These are phyloP conservation scores for Seriola quinqueradiata DNA, from an alignment of 2,113 vertebrate species.

Conservation along the genomic window DNA sequence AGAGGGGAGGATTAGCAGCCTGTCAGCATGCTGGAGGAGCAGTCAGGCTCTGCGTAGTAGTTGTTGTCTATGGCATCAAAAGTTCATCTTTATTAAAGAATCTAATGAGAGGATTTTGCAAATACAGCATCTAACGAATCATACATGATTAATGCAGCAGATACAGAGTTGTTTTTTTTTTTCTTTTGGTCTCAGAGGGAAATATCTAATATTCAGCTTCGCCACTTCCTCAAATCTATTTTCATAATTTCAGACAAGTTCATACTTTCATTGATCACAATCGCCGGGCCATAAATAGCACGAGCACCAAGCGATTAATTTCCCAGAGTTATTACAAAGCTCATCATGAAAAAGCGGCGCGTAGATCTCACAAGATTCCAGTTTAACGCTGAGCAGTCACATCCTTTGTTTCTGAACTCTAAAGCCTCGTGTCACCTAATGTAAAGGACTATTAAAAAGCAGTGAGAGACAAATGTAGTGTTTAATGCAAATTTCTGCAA, in stretches of 20 bases:
- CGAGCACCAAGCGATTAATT: constrained; percentile 5
- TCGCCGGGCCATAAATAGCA: constrained; percentile 7
- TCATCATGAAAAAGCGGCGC: background rate
- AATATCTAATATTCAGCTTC: constrained; percentile 20
- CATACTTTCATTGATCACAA: constrained; percentile 29
- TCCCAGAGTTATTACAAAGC: constrained; percentile 9
- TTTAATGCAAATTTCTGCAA: constrained; percentile 7
- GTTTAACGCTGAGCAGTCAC: background rate
- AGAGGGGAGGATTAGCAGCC: constrained; percentile 67
- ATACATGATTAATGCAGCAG: constrained; percentile 41
- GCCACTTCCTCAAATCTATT: constrained; percentile 12
- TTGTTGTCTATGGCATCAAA: constrained; percentile 66
- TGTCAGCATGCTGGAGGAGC: constrained; percentile 60
- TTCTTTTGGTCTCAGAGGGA: background rate
- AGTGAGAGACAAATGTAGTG: constrained; percentile 2
- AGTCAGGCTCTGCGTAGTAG: constrained; percentile 29
- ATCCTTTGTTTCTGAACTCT: constrained; percentile 12
- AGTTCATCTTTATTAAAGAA: constrained; percentile 70
- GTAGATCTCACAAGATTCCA: constrained; percentile 14
- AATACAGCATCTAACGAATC: constrained; percentile 52
- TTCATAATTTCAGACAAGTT: constrained; percentile 27
- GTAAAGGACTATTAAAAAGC: constrained; percentile 22
- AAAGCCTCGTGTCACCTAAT: background rate
- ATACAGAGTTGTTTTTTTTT: constrained; percentile 20
- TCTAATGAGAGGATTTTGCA: constrained; percentile 62